Evolutionary conservation across 2,888 invertebrate genomes (phyloP), one percentile per base, ranked within the genome.

Genomic region (Nemurella pictetii): DNA sequence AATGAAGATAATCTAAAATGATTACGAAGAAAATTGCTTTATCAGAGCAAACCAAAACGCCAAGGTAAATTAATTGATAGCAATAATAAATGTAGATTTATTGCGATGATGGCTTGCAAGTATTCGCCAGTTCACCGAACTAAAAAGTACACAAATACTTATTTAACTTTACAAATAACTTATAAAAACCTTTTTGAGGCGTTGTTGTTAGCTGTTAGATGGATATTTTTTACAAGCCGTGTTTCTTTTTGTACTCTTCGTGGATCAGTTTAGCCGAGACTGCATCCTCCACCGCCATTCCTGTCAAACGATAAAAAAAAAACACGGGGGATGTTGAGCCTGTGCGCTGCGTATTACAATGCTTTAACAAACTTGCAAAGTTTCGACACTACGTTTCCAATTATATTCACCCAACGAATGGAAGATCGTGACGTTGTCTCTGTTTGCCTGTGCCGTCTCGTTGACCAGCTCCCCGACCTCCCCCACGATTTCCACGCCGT

Each of bases 231-330:
- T 75, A 75, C 75, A 75, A 75, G 20, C 75, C 75, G 26, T 27
- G 28, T 75, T 83, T 83, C 85, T 86, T 86, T 85, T 86, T 86
- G 83, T 88, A 88, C 78, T 87, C 87, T 36, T 90, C 88, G 86
- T 91, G 91, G 26, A 94, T 90, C 29, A 93, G 89, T 87, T 93
- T 91, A 0, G 93, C 94, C 83, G 93, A 91, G 36, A 93, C 92
- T 35, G 91, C 92, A 89, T 94, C 94, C 89, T 94, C 93, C 0
- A 92, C 90, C 0, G 93, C 93, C 91, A 94, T 92, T 73, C 94
- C 94, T 93, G 87, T 81, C 89, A 89, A 87, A n/a, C n/a, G n/a
- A n/a, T n/a, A n/a, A n/a, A n/a, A 30, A 78, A 84, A 30, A 9
- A 83, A 77, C 77, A 32, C 27, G 28, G 83, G 26, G 84, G 30